These are phyloP conservation scores for Onychorhynchus coronatus DNA, from an alignment of 2,113 vertebrate genomes.

Conservation along the genomic window DNA sequence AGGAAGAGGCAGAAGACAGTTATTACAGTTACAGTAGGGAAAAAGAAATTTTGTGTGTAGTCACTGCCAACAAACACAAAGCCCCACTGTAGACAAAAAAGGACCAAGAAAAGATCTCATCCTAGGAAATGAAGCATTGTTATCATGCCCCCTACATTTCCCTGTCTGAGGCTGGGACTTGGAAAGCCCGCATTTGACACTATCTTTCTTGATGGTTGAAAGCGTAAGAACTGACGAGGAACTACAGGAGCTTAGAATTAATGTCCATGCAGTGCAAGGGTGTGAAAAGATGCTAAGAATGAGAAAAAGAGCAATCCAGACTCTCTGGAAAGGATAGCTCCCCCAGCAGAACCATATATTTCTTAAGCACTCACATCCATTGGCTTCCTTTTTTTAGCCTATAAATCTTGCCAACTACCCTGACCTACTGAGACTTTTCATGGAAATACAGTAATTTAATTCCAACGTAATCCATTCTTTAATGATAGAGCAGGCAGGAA, in stretches of 20 bases:
- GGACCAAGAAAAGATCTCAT: not conserved
- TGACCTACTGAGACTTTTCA: slow-evolving; percentile 27
- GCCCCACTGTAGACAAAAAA: not conserved
- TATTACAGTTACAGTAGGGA: not conserved
- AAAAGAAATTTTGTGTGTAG: not conserved
- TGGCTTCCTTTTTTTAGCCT: slow-evolving; percentile 23
- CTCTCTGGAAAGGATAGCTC: not conserved
- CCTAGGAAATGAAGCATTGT: not conserved
- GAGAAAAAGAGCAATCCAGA: not conserved
- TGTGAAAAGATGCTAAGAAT: not conserved
- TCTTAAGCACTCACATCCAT: not conserved
- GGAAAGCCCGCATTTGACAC: not conserved
- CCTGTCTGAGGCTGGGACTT: not conserved
- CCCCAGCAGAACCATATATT: not conserved
- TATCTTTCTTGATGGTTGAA: not conserved
- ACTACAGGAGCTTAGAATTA: slow-evolving; percentile 12
- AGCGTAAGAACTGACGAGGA: not conserved
- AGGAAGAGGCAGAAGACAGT: not conserved
- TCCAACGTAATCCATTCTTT: slow-evolving; percentile 9
- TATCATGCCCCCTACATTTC: not conserved
- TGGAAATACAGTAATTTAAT: slow-evolving; percentile 23
- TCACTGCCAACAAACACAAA: not conserved
- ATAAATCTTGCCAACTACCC: slow-evolving; percentile 17
- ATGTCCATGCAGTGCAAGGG: not conserved
- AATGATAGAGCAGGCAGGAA: slow-evolving; percentile 4